Evolutionary conservation across 1,140 invertebrate genomes (phyloP).

Genomic region (Drosophila navojoa): DNA sequence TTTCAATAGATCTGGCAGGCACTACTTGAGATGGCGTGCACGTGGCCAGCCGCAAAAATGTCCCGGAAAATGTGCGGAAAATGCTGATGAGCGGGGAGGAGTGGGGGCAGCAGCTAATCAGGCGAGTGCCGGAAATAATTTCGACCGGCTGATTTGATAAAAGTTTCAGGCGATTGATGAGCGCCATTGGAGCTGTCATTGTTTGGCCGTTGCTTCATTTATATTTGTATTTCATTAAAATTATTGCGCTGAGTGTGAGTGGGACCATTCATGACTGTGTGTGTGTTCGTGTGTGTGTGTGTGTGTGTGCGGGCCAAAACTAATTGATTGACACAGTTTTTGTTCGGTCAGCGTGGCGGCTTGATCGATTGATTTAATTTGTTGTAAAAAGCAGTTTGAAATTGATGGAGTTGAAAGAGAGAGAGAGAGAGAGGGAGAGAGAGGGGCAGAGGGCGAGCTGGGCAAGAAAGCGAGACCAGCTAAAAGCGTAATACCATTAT

Average conservation of each 20-base stretch:
- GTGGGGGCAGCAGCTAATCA: constrained; percentile 57
- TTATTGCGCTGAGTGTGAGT: constrained; percentile 53
- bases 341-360: constrained; percentile 52
- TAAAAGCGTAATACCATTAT: constrained; percentile 46
- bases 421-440: no score
- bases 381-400: constrained; percentile 75
- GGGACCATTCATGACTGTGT: not conserved
- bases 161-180: constrained; percentile 65
- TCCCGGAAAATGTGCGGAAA: constrained; percentile 43
- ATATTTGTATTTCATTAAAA: constrained; percentile 82
- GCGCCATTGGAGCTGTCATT: constrained; percentile 66
- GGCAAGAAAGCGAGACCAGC: constrained; percentile 29
- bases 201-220: constrained; percentile 67
- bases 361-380: constrained; percentile 82
- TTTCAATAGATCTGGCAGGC: constrained; percentile 20
- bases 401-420: constrained; percentile 66
- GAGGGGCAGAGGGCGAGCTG: not conserved
- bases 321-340: constrained; percentile 82
- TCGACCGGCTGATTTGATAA: constrained; percentile 59
- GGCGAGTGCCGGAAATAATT: constrained; percentile 77
- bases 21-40: constrained; percentile 69
- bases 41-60: constrained; percentile 55
- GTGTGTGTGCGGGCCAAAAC: constrained; percentile 41
- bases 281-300: not conserved
- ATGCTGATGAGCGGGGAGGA: constrained; percentile 53